Conservation (phyloP, 1,140 invertebrate genomes). For the Papilio machaon region DNA sequence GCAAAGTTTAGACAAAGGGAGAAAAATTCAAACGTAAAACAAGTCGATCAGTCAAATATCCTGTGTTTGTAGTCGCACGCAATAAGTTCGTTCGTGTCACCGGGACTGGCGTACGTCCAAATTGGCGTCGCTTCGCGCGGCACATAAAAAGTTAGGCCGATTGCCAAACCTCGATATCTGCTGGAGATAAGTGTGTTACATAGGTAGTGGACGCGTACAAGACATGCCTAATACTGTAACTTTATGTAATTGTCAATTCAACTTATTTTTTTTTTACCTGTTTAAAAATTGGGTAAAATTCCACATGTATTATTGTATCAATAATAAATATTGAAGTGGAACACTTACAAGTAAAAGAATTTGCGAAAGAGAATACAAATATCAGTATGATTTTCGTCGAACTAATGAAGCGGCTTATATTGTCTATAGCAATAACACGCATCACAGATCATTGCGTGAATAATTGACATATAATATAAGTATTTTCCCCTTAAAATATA, state of each 20-base stretch:
- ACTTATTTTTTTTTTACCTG: too few relatives aligned
- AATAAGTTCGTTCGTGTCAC: constrained; percentile 33
- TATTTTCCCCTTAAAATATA: not conserved
- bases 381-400: not conserved
- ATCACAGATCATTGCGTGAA: not conserved
- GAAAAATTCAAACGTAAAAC: not conserved
- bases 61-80: constrained; percentile 13
- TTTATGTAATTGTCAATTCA: too few relatives aligned
- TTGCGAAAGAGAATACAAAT: not conserved
- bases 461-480: not conserved
- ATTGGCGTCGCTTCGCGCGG: constrained; percentile 17
- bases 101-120: constrained; percentile 11
- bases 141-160: constrained; percentile 34
- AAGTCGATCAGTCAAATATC: constrained; percentile 24
- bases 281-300: not conserved
- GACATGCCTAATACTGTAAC: not conserved
- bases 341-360: not conserved
- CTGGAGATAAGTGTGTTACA: constrained; percentile 25
- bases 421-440: not conserved
- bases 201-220: not conserved
- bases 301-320: not conserved
- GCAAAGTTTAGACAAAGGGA: not conserved
- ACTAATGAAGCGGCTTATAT: not conserved
- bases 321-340: not conserved
- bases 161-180: constrained; percentile 32